Evolutionary conservation across 2,113 vertebrate species (phyloP).

Genomic region (Chrysochloris asiatica): DNA sequence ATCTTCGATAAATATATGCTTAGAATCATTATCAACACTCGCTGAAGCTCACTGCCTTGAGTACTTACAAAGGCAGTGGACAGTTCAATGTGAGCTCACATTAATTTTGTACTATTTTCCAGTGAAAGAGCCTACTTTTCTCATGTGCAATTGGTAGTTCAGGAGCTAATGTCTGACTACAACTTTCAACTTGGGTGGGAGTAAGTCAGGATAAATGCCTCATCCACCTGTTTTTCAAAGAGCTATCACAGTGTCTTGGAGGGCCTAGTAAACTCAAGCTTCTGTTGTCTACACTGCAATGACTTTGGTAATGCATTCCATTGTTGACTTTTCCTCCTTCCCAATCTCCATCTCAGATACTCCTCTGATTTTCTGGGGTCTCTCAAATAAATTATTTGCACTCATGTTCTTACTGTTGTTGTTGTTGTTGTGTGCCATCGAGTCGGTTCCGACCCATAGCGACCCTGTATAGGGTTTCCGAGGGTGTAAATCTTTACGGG

Average conservation of each 20-base stretch:
- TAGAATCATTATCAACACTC: background rate
- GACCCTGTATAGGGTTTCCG: too few relatives aligned
- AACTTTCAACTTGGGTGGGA: background rate
- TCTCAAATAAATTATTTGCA: too few relatives aligned
- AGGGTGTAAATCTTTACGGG: too few relatives aligned
- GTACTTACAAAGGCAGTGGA: background rate
- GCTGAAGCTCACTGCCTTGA: background rate
- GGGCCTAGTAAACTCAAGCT: background rate
- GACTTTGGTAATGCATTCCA: too few relatives aligned
- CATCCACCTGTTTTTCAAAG: background rate
- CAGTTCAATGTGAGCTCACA: background rate
- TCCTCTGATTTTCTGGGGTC: too few relatives aligned
- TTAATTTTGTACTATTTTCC: background rate
- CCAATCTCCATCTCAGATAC: too few relatives aligned
- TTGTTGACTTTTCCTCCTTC: too few relatives aligned
- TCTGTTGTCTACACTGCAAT: background rate
- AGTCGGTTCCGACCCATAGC: too few relatives aligned
- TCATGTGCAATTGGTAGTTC: background rate
- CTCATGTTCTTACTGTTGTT: too few relatives aligned
- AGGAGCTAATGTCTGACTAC: background rate
- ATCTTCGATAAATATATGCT: background rate
- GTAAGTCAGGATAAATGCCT: background rate
- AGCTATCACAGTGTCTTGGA: background rate
- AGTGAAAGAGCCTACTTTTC: background rate
- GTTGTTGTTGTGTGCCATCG: too few relatives aligned